phyloP scores from a whole-genome alignment of 2,888 invertebrate species.

The Suillia variegata region DNA sequence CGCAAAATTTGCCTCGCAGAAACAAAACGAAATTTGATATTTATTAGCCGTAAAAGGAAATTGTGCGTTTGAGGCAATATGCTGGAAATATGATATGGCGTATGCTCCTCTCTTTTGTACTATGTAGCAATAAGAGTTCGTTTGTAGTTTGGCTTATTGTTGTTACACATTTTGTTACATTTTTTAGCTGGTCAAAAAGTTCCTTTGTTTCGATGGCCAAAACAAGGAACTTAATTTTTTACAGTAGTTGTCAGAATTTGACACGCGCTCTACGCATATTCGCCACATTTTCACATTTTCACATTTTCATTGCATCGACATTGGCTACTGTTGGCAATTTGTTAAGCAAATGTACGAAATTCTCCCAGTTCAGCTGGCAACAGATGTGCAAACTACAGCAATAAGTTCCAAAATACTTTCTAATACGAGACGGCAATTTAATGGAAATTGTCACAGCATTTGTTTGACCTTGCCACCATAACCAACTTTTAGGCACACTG shows the following conservation, averaged over 20 bases:
- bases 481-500: not conserved
- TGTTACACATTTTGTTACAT: not conserved
- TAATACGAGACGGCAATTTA: not conserved
- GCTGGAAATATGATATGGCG: too few relatives aligned
- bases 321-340: not conserved
- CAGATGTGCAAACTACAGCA: not conserved
- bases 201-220: too few relatives aligned
- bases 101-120: not conserved
- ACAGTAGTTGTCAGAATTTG: not conserved
- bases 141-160: not conserved
- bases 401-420: not conserved
- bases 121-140: not conserved
- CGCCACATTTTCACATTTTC: too few relatives aligned
- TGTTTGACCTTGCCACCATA: not conserved
- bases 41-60: constrained; percentile 33
- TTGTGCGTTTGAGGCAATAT: constrained; percentile 16
- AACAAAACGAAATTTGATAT: constrained; percentile 36
- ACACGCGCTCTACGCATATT: not conserved
- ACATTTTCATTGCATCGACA: too few relatives aligned
- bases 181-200: not conserved
- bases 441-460: not conserved
- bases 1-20: constrained; percentile 15
- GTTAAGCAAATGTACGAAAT: not conserved
- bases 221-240: not conserved
- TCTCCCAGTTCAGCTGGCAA: not conserved